These are phyloP conservation scores for Ciconia maguari DNA, from an alignment of 2,113 vertebrate species.

Conservation along the genomic window DNA sequence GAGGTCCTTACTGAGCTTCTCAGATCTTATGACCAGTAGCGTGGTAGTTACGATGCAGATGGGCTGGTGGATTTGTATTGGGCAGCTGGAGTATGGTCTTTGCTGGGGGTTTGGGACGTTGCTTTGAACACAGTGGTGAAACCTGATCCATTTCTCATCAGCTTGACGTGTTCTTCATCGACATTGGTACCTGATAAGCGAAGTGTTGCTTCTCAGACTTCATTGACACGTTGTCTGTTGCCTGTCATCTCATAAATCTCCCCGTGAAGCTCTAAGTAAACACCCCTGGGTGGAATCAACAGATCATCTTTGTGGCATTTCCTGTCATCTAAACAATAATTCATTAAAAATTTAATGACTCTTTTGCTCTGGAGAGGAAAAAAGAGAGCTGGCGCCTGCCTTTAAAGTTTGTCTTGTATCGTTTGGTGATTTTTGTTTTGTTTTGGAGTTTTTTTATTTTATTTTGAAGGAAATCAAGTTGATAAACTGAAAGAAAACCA, in stretches of 20 bases:
- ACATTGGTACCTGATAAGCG: neutral
- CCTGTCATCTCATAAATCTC: neutral
- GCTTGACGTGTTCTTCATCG: neutral
- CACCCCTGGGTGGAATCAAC: slow-evolving; percentile 9
- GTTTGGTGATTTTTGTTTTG: neutral
- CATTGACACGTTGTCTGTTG: neutral
- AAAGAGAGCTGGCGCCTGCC: neutral
- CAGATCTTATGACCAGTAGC: neutral
- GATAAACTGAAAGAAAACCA: slow-evolving; percentile 21
- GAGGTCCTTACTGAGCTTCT: neutral
- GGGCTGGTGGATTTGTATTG: neutral
- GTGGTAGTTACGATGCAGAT: neutral
- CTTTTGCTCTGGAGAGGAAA: neutral
- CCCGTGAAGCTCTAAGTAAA: neutral
- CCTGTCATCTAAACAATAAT: slow-evolving; percentile 50
- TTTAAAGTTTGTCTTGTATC: slow-evolving; percentile 23
- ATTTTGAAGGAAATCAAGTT: slow-evolving; percentile 23
- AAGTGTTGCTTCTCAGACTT: neutral
- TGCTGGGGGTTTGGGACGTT: neutral
- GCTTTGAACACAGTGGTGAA: neutral
- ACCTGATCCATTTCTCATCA: neutral
- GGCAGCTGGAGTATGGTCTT: neutral
- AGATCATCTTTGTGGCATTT: slow-evolving; percentile 48
- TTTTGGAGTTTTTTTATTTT: neutral
- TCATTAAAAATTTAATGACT: slow-evolving; percentile 60